These are phyloP conservation scores for Limenitis arthemis DNA, from an alignment of 2,888 invertebrate species.

Conservation along the genomic window DNA sequence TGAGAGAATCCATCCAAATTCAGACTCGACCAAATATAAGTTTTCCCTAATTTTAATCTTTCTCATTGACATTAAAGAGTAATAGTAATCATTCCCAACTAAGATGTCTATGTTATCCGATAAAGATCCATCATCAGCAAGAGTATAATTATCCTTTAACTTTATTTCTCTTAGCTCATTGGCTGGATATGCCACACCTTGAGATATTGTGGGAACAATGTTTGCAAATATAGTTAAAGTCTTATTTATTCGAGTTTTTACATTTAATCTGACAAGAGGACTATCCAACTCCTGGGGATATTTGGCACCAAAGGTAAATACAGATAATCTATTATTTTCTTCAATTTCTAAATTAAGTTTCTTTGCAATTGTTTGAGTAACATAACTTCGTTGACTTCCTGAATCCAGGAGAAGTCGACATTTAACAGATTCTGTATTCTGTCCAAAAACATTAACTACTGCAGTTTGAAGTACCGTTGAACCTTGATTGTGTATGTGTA, in stretches of 20 bases:
- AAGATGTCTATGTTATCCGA: slow-evolving; percentile 17
- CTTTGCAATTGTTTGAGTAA: neutral
- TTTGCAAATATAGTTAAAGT: neutral
- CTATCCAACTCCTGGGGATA: no score
- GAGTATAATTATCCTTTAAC: neutral
- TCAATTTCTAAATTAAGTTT: neutral
- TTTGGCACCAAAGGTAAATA: neutral
- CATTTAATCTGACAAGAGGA: no score
- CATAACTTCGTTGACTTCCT: neutral
- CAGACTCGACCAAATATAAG: slow-evolving; percentile 19
- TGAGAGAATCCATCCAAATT: slow-evolving; percentile 24
- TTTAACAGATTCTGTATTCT: neutral
- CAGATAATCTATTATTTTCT: neutral
- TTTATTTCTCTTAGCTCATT: neutral
- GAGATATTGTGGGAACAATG: neutral
- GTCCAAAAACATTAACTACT: neutral
- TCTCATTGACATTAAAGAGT: slow-evolving; percentile 13
- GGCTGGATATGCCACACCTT: neutral
- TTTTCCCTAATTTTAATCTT: slow-evolving; percentile 15
- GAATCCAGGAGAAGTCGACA: neutral
- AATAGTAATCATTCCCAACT: slow-evolving; percentile 26
- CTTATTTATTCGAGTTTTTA: no score
- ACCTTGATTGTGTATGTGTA: neutral
- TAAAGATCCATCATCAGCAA: slow-evolving; percentile 21
- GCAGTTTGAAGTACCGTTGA: slow-evolving; percentile 3